phyloP scores from a whole-genome alignment of 2,113 vertebrate species.

The Chloroceryle aenea region DNA sequence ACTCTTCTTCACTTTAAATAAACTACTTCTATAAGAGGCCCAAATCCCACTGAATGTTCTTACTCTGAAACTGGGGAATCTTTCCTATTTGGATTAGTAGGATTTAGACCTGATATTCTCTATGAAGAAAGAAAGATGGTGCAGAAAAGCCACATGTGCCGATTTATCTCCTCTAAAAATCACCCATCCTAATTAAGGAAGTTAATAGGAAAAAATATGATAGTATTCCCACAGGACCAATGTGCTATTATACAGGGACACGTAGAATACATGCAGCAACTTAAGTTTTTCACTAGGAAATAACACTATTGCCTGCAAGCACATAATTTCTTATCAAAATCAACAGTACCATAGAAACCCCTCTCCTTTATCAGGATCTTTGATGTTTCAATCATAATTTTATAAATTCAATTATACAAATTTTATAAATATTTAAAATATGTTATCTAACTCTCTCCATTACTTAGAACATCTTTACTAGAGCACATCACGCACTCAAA shows the following conservation, averaged over 20 bases:
- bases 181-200: background rate
- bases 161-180: background rate
- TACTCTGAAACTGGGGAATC: background rate
- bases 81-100: background rate
- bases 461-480: background rate
- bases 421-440: background rate
- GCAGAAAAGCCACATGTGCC: background rate
- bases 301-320: background rate
- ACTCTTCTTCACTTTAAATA: background rate
- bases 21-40: background rate
- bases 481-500: background rate
- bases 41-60: background rate
- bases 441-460: background rate
- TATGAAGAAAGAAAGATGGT: background rate
- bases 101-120: background rate
- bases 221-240: background rate
- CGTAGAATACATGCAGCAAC: background rate
- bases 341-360: background rate
- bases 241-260: background rate
- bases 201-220: background rate
- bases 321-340: background rate
- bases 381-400: background rate
- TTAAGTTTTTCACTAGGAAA: background rate
- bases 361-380: background rate
- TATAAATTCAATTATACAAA: background rate